phyloP scores from a whole-genome alignment of 2,888 invertebrate species.

The Lypha dubia region DNA sequence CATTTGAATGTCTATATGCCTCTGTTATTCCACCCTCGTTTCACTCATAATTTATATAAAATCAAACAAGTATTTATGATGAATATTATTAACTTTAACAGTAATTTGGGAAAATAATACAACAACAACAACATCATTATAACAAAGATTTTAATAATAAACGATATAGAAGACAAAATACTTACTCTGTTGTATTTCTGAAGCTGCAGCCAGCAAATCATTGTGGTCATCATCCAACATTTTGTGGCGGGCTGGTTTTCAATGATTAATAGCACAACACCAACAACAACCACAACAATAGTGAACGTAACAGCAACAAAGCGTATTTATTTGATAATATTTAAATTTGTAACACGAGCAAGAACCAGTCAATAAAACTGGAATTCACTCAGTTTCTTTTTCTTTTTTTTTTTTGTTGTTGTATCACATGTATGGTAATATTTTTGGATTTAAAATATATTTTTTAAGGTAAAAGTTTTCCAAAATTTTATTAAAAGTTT shows the following conservation, averaged over 20 bases:
- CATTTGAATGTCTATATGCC: no score
- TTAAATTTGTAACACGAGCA: background rate
- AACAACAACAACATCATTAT: constrained; percentile 2
- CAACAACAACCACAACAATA: background rate
- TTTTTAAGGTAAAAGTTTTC: background rate
- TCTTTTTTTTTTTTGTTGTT: no score
- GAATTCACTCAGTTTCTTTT: constrained; percentile 19
- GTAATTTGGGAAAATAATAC: constrained; percentile 31
- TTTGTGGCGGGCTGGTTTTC: constrained; percentile 45
- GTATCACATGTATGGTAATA: constrained; percentile 39
- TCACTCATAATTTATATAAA: background rate
- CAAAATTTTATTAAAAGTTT: background rate
- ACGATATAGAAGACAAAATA: constrained; percentile 39
- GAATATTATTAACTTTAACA: constrained; percentile 44
- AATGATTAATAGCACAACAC: constrained; percentile 27
- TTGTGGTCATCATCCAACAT: constrained; percentile 83
- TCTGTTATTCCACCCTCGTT: background rate
- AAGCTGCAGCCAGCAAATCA: constrained; percentile 83
- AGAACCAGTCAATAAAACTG: constrained; percentile 53
- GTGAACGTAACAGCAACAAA: constrained; percentile 28
- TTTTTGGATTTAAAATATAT: background rate
- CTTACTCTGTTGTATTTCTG: constrained; percentile 82
- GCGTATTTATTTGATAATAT: background rate
- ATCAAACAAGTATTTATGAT: constrained; percentile 38
- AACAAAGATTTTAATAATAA: background rate